Evolutionary conservation across 2,797 vertebrate species (phyloP).

Genomic region (Poeciliopsis infans): DNA sequence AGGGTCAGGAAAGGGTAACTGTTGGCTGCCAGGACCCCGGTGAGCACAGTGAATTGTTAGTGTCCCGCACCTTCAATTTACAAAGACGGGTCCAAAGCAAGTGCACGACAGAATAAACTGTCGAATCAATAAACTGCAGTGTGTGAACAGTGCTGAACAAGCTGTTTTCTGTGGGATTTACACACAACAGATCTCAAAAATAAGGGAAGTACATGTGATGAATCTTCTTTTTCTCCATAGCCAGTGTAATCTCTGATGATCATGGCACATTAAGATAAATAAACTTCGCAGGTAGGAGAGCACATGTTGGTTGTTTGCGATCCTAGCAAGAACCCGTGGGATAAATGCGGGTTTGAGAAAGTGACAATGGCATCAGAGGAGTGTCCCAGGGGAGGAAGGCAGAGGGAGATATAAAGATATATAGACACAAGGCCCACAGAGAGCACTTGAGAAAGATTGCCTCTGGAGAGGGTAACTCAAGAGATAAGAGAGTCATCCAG

Average conservation of each 20-base stretch:
- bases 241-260: conserved; percentile 34
- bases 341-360: conserved; percentile 52
- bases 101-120: conserved; percentile 58
- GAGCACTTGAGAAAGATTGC: conserved; percentile 54
- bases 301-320: conserved; percentile 28
- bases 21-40: conserved; percentile 25
- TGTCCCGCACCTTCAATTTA: conserved; percentile 60
- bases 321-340: conserved; percentile 43
- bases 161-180: conserved; percentile 61
- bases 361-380: conserved; percentile 42
- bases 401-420: conserved; percentile 47
- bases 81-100: conserved; percentile 59
- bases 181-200: conserved; percentile 22
- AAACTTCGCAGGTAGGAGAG: conserved; percentile 47
- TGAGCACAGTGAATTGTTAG: conserved; percentile 40
- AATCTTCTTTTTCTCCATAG: conserved; percentile 27
- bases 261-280: conserved; percentile 58
- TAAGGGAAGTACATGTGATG: conserved; percentile 23
- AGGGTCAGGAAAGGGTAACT: conserved; percentile 38
- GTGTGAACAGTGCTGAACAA: conserved; percentile 62
- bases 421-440: conserved; percentile 37
- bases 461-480: conserved; percentile 44
- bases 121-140: conserved; percentile 68
- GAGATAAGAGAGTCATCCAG: conserved; percentile 51
- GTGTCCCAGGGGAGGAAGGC: conserved; percentile 30